Evolutionary conservation across 2,888 invertebrate genomes (phyloP).

Genomic region (Abscondita cerata): DNA sequence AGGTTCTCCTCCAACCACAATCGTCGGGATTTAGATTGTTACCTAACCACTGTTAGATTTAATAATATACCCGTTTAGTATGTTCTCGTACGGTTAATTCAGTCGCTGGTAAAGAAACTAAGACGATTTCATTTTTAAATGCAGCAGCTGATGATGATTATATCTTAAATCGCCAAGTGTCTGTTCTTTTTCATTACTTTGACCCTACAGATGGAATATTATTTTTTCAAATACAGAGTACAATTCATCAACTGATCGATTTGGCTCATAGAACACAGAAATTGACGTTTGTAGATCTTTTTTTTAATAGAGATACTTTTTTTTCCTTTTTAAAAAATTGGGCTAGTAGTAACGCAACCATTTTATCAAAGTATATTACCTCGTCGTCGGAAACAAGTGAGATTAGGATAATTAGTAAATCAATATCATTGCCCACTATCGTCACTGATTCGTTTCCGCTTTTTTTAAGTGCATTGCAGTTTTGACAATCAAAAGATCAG

Average conservation of each 20-base stretch:
- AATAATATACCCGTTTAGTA: too few species aligned
- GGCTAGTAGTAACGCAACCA: too few species aligned
- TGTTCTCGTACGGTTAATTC: neutral
- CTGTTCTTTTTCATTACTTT: constrained; percentile 7
- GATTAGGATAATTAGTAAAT: too few species aligned
- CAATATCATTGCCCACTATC: too few species aligned
- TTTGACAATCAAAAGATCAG: too few species aligned
- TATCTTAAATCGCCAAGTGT: constrained; percentile 8
- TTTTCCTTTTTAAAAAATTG: too few species aligned
- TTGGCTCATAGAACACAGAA: too few species aligned
- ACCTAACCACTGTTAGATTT: too few species aligned
- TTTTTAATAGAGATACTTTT: neutral
- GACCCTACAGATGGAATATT: neutral
- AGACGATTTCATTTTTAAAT: neutral
- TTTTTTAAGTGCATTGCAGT: too few species aligned
- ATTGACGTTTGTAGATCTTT: too few species aligned
- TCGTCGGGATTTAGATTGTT: neutral
- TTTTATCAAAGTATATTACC: neutral
- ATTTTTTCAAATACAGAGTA: neutral
- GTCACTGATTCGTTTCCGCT: too few species aligned
- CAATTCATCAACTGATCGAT: too few species aligned
- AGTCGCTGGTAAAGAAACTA: neutral
- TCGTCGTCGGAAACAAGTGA: neutral
- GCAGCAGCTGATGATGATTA: constrained; percentile 1
- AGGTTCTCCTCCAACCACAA: neutral